Evolutionary conservation across 2,888 invertebrate species (phyloP), one percentile per base, ranked within the genome.

Genomic region (Morinoia aosen): DNA sequence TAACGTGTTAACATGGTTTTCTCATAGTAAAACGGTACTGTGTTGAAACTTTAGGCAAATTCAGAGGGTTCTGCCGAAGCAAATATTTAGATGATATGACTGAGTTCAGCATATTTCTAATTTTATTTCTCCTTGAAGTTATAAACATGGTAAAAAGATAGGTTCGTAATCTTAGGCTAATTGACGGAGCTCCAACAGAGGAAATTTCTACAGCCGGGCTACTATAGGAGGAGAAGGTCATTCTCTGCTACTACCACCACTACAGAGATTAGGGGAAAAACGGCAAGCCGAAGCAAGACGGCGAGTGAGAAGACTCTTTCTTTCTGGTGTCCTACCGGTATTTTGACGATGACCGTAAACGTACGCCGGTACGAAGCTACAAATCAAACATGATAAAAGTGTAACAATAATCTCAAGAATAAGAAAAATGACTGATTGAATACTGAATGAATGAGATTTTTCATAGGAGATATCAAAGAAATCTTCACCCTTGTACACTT

Each of bases 241-340:
- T 91, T 40, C 91, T 91, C 91, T n/a, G 91, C 40, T 91, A 91
- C 57, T 33, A 91, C 91, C 56, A 91, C 91, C 91, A 91, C 91
- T 8, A 91, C 19, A 12, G 5, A 48, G 91, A 91, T 16, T 25
- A 2, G 1, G 1, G 91, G 91, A 19, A 91, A 56, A n/a, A 91
- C 33, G 33, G 76, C 76, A 33, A 76, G 76, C 10, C 8, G 3
- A 10, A 7, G 76, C 10, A 76, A 76, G 33, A 33, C 76, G 19
- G 76, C 25, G 76, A 76, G 16, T 10, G 76, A 76, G 7, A 33
- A 33, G 8, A 33, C 25, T 76, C 33, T 33, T 33, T 33, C 76
- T 33, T 76, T 76, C 25, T 19, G 76, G 33, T 16, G 14, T 16
- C 10, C 25, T 33, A 33, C 33, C 33, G 76, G 76, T 10, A 76